Evolutionary conservation across 2,797 vertebrate genomes (phyloP), one percentile per base, ranked within the genome.

Genomic region (Sebastolobus alascanus): DNA sequence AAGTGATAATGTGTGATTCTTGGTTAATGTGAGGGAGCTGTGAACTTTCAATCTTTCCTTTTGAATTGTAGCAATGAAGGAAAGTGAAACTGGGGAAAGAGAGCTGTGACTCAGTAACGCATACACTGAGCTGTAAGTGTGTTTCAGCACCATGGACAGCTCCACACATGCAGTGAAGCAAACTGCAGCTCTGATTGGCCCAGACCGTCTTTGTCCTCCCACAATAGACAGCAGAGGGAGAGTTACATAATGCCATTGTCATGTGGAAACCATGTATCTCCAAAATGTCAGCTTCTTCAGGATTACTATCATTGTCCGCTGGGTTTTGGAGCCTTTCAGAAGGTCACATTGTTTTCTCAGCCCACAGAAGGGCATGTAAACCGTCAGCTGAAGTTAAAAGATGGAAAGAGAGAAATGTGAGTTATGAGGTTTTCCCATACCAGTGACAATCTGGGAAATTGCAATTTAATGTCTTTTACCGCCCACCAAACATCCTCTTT

Each of bases 141-240:
- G 65, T 80, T 85, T 87, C 89, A 90, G 91, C 54, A 90, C 90
- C 80, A 1, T 0, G 89, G 89, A 90, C 80, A 92, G 91, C 61
- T 82, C 77, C 80, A 37, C 69, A 16, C 25, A 31, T 2, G n/a
- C 60, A 40, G 22, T 1, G 16, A n/a, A 3, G 61, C 25, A 13
- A 55, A 50, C 46, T 12, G 58, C 55, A 37, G 80, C 80, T 86
- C 60, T 63, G 80, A 78, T 68, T 64, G 77, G 84, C 33, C 72
- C 75, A 80, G 33, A n/a, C 25, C 7, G 12, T 11, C 60, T 58
- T 63, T 54, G 8, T 76, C 75, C 63, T 75, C 68, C 72, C 38
- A 69, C 78, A 54, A 54, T 31, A 16, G 38, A 73, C 56, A 60
- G 61, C 37, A 20, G 75, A 74, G 43, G 38, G 54, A 10, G n/a